These are phyloP conservation scores for Atherinosoma microstoma DNA, from an alignment of 2,797 vertebrate species.

Conservation along the genomic window DNA sequence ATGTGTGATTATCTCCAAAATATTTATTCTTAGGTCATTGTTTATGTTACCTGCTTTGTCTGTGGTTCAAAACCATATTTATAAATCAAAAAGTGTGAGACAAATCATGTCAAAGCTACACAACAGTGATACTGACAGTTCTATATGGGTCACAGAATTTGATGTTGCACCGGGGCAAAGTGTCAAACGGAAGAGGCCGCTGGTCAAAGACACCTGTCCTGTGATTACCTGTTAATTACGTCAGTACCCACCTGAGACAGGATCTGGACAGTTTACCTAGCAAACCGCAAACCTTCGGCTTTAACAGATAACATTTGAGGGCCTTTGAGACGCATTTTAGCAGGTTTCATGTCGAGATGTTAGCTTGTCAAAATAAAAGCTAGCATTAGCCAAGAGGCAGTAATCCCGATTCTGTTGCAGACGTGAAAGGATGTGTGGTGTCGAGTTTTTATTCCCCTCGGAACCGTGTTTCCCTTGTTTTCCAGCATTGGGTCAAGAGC, in stretches of 20 bases:
- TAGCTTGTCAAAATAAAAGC: slow-evolving; percentile 8
- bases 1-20: background rate
- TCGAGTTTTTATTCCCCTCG: background rate
- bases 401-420: background rate
- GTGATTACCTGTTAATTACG: too few relatives aligned
- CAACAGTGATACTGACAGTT: background rate
- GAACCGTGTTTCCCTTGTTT: background rate
- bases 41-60: background rate
- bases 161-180: background rate
- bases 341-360: background rate
- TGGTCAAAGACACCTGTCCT: background rate
- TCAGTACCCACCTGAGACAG: too few relatives aligned
- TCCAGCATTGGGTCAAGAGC: background rate
- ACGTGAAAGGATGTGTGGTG: background rate
- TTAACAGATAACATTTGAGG: background rate
- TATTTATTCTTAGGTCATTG: background rate
- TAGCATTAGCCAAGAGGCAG: background rate
- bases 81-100: background rate
- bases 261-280: background rate
- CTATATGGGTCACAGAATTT: background rate
- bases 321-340: slow-evolving; percentile 1
- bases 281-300: background rate
- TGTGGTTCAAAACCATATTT: background rate
- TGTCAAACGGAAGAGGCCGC: background rate
- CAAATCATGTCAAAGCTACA: background rate